Evolutionary conservation across 2,888 invertebrate species (phyloP).

Genomic region (Hemithea aestivaria): DNA sequence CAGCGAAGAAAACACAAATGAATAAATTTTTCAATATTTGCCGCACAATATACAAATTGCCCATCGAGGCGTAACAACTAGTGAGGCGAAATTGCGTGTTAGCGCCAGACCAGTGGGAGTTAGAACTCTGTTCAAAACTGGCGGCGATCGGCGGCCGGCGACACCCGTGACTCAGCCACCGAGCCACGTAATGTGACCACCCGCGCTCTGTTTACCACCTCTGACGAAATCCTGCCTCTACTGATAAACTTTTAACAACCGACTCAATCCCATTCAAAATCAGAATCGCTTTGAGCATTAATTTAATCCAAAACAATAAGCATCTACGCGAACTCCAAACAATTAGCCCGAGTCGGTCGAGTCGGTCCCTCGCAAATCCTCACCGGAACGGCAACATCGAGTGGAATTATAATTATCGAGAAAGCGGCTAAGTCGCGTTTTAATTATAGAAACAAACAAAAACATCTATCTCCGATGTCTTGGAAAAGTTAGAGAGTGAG

Average conservation of each 20-base stretch:
- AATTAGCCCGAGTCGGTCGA: slow-evolving; percentile 28
- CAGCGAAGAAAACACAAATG: slow-evolving; percentile 27
- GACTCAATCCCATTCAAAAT: slow-evolving; percentile 23
- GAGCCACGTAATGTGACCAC: slow-evolving; percentile 46
- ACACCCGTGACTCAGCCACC: slow-evolving; percentile 56
- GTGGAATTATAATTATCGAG: slow-evolving; percentile 62
- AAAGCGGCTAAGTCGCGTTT: slow-evolving; percentile 63
- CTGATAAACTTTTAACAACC: slow-evolving; percentile 23
- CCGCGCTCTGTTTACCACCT: slow-evolving; percentile 34
- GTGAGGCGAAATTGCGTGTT: slow-evolving; percentile 66
- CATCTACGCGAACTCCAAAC: slow-evolving; percentile 33
- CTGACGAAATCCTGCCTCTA: slow-evolving; percentile 37
- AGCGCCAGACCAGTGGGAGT: slow-evolving; percentile 56
- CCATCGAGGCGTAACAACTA: slow-evolving; percentile 60
- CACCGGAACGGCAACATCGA: slow-evolving; percentile 49
- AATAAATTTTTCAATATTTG: slow-evolving; percentile 41
- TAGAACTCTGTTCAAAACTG: slow-evolving; percentile 52
- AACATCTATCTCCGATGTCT: slow-evolving; percentile 60
- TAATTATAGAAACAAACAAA: slow-evolving; percentile 73
- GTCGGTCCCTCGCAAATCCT: slow-evolving; percentile 43
- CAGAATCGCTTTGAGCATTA: slow-evolving; percentile 20
- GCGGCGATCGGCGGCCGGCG: slow-evolving; percentile 36
- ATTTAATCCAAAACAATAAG: slow-evolving; percentile 33
- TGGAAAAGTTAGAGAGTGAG: slow-evolving; percentile 49
- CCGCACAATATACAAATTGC: slow-evolving; percentile 57